A percentile compares a stretch with the other conserved stretches of the same genome.
phyloP scores from a whole-genome alignment of 2,888 invertebrate genomes.

The Alloscopus bannaensis region DNA sequence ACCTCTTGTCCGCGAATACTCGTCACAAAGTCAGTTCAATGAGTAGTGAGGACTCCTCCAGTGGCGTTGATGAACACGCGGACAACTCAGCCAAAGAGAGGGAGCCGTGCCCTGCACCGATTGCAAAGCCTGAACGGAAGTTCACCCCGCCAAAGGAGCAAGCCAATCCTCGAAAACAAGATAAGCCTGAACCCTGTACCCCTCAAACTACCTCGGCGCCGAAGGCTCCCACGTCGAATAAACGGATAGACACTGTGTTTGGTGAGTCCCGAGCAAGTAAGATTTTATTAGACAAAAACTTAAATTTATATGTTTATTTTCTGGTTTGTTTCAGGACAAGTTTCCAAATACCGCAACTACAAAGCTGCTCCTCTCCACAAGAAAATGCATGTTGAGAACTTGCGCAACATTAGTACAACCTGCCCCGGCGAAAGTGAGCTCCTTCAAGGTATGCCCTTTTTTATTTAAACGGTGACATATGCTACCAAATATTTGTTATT shows the following conservation, averaged over 20 bases:
- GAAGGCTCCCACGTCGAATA: constrained; percentile 60
- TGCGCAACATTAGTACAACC: constrained; percentile 91
- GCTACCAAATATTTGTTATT: background rate
- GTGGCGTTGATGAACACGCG: constrained; percentile 33
- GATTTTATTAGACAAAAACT: background rate
- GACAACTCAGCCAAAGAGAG: constrained; percentile 50
- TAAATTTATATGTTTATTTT: background rate
- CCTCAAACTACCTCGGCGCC: background rate
- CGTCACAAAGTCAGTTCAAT: constrained; percentile 44
- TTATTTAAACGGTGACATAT: background rate
- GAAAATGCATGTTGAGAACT: constrained; percentile 93
- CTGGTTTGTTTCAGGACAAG: constrained; percentile 79
- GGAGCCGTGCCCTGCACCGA: constrained; percentile 63
- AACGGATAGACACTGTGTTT: constrained; percentile 73
- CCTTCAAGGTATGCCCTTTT: constrained; percentile 84
- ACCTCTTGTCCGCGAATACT: constrained; percentile 19
- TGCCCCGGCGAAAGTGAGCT: constrained; percentile 96
- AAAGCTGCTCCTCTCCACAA: constrained; percentile 94
- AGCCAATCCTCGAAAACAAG: constrained; percentile 26
- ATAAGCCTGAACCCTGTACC: constrained; percentile 26
- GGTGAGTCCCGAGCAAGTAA: constrained; percentile 47
- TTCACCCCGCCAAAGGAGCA: constrained; percentile 66
- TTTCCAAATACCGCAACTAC: constrained; percentile 94
- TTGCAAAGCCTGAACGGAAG: constrained; percentile 72
- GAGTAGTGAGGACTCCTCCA: constrained; percentile 55